phyloP scores from a whole-genome alignment of 2,888 invertebrate species.

The Hydriomena furcata region DNA sequence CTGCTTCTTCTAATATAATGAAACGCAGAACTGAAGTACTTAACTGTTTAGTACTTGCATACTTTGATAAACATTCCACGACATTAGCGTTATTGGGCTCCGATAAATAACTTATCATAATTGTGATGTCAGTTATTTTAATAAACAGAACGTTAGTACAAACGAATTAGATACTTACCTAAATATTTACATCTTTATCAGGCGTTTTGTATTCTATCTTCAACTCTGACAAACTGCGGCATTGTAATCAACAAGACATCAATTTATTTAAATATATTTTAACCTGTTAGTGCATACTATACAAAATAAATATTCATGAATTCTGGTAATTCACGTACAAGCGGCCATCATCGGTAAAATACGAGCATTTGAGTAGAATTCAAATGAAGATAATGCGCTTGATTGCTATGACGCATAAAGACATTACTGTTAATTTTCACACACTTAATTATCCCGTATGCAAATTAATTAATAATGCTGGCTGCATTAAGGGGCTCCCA shows the following conservation, averaged over 20 bases:
- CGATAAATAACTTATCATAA: constrained; percentile 14
- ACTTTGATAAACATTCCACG: background rate
- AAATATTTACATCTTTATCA: constrained; percentile 19
- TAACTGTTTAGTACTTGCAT: background rate
- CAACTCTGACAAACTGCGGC: constrained; percentile 21
- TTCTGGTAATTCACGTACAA: constrained; percentile 29
- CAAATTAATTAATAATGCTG: background rate
- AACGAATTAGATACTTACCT: constrained; percentile 4
- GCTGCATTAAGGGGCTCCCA: too few relatives aligned
- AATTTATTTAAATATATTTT: constrained; percentile 34
- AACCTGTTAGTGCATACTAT: constrained; percentile 23
- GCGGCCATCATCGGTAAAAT: constrained; percentile 25
- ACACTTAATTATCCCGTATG: constrained; percentile 11
- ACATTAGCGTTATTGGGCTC: constrained; percentile 4
- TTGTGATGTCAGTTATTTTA: constrained; percentile 14
- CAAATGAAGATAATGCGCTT: constrained; percentile 29
- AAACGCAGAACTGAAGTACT: background rate
- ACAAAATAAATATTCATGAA: constrained; percentile 35
- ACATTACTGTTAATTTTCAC: constrained; percentile 14
- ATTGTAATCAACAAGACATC: constrained; percentile 25
- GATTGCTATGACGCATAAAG: constrained; percentile 20
- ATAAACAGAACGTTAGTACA: constrained; percentile 10
- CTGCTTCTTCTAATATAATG: constrained; percentile 11
- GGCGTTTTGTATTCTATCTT: constrained; percentile 22
- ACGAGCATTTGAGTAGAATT: constrained; percentile 25